Conservation (phyloP, 1,140 invertebrate genomes). For the Drosophila willistoni region DNA sequence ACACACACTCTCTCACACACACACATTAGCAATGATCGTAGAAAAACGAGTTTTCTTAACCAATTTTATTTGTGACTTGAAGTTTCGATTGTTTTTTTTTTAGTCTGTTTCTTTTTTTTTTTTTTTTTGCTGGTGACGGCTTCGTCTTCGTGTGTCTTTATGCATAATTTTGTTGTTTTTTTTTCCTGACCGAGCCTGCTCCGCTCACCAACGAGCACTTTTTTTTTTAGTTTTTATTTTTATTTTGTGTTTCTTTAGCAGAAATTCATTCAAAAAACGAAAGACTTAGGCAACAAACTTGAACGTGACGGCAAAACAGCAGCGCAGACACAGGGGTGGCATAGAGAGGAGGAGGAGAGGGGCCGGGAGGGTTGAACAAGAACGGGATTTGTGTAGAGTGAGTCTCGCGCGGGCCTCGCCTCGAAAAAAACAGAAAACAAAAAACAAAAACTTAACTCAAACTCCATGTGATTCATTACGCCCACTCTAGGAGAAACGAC, state of each 20-base stretch:
- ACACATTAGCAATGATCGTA: slow-evolving; percentile 38
- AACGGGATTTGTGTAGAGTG: slow-evolving; percentile 37
- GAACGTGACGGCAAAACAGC: slow-evolving; percentile 39
- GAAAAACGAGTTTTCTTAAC: slow-evolving; percentile 74
- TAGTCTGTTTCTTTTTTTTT: slow-evolving; percentile 38
- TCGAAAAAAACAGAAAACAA: background rate
- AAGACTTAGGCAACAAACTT: slow-evolving; percentile 78
- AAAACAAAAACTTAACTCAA: slow-evolving; percentile 15
- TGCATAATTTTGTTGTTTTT: slow-evolving; percentile 55
- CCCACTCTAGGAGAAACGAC: slow-evolving; percentile 43
- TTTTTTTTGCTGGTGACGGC: slow-evolving; percentile 47
- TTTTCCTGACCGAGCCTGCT: slow-evolving; percentile 44
- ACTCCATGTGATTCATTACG: slow-evolving; percentile 69
- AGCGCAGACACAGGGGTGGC: background rate
- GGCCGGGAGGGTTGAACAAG: background rate
- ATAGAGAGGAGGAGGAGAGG: slow-evolving; percentile 1
- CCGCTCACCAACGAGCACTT: background rate
- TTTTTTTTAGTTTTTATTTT: background rate
- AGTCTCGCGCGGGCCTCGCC: slow-evolving; percentile 29
- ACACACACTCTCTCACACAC: slow-evolving; percentile 15
- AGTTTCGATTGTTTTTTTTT: slow-evolving; percentile 64
- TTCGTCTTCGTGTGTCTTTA: slow-evolving; percentile 48
- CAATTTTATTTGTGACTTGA: slow-evolving; percentile 73
- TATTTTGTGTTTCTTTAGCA: slow-evolving; percentile 43
- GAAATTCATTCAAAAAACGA: slow-evolving; percentile 79